Evolutionary conservation across 2,113 vertebrate genomes (phyloP), one percentile per base, ranked within the genome.

Genomic region (Pelvicachromis taeniatus): DNA sequence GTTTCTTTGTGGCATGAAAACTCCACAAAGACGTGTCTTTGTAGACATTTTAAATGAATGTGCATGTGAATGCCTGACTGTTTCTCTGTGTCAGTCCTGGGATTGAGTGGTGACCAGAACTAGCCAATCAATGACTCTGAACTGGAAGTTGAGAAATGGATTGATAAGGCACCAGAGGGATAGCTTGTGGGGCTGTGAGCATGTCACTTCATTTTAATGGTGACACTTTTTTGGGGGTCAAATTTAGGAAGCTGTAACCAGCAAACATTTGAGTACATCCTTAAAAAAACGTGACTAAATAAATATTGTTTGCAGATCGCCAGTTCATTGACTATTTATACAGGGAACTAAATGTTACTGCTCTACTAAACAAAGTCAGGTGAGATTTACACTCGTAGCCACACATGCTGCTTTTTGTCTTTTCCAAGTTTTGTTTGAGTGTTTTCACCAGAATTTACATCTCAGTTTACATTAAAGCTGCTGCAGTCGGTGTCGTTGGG

Each of bases 141-240:
- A 61, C 31, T n/a, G 58, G 31, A 17, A 40, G 61, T 35, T 65
- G 33, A 40, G 61, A 21, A 35, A 65, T 38, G 33, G 61, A 40
- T 17, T 65, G 61, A 40, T 0, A 65, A 14, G 19, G 35, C 35
- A 40, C 7, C 61, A 65, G 61, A 65, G 4, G 4, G 1, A 0
- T 65, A 40, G 19, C 61, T 65, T 65, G 61, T 38, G 4, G 33
- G 19, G 61, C 61, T 65, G 61, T 65, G 35, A 40, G 11, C 1
- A 21, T 65, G 61, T 12, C 61, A 40, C 21, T 40, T 65, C 8
- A 65, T 65, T 65, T 40, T 38, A 40, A 40, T 40, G 11, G n/a
- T 65, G 4, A 45, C 59, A 63, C 0, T 9, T 68, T 16, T 42
- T 16, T 68, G 42, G 42, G 42, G 42, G 38, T 42, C 3, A 68